Base-by-base conservation (phyloP, 2,888 invertebrate genomes). In the Neuroscelio doddi region DNA sequence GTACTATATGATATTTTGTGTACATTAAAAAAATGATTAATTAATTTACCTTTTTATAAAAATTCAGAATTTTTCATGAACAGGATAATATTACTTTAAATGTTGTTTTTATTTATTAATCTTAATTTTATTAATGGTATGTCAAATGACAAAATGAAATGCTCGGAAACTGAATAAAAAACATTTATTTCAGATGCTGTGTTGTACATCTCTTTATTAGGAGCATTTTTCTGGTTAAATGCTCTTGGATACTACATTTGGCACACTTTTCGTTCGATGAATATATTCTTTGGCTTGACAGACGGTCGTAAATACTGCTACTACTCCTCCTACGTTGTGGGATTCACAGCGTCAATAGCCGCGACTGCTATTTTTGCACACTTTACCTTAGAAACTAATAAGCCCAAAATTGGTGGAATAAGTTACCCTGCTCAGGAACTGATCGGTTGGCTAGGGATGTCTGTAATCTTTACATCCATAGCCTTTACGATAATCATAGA, bases 241-340 rank as follows among this genome's bases (percentile, higher is more conserved):
- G 93, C 93, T 79, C 88, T 93, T 65, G 94, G 94, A 45, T 95
- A 93, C 80, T 94, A 94, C 80, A 92, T 94, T 65, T 95, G 94
- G 94, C 93, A 91, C 81, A 94, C 93, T 0, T 94, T 95, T 80
- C 91, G 93, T 75, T 94, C 94, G 3, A 87, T 93, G 41, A 94
- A 94, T 82, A 93, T 95, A 1, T 95, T 94, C 76, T 85, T 95
- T 2, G 87, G 94, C 53, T 93, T 94, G 55, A 94, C 94, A 0
- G 94, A 95, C 83, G 93, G 93, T 0, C 89, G 91, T 62, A 94
- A 94, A 85, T 95, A 94, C 80, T 94, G 94, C 78, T 94, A 94
- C 79, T 95, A 95, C 80, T 94, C 94, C 0, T 87, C 88, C 32
- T 94, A 93, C 72, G 93, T 92, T 0, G 94, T 94, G 93, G 88